Conservation (phyloP, 1,140 invertebrate genomes). For the Bradynema listronoti region DNA sequence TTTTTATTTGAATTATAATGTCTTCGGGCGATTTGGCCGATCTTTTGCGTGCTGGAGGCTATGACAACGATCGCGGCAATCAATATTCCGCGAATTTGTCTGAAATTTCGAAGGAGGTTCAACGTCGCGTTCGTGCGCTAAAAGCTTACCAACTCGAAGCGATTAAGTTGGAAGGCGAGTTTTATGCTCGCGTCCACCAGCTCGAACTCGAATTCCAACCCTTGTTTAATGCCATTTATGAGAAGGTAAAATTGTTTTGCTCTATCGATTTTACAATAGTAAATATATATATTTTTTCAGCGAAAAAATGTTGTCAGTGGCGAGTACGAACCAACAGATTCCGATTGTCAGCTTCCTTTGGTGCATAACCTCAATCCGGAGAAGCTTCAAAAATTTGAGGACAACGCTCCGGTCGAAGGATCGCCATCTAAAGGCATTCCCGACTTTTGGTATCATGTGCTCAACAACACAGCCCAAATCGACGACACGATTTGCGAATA, state of each 20-base stretch:
- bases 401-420: constrained; percentile 27
- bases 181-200: constrained; percentile 86
- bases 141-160: constrained; percentile 83
- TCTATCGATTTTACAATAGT: neutral
- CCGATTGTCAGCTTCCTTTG: constrained; percentile 64
- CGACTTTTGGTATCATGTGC: constrained; percentile 92
- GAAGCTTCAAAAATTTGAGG: constrained; percentile 38
- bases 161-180: constrained; percentile 81
- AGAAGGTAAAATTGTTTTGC: constrained; percentile 65
- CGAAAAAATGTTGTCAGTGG: constrained; percentile 72
- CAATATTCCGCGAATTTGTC: neutral
- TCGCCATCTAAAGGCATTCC: constrained; percentile 72
- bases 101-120: constrained; percentile 44
- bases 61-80: neutral
- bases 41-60: constrained; percentile 18
- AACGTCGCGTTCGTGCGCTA: constrained; percentile 75
- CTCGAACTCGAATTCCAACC: constrained; percentile 66
- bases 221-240: constrained; percentile 71
- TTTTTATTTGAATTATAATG: neutral
- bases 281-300: constrained; percentile 58
- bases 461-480: constrained; percentile 84
- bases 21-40: constrained; percentile 16
- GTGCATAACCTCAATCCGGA: constrained; percentile 58
- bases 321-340: constrained; percentile 76
- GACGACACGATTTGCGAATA: constrained; percentile 74